A percentile compares a stretch with the other conserved stretches of the same genome.
Conservation (phyloP, 2,113 vertebrate species). For the Donacobius atricapilla region DNA sequence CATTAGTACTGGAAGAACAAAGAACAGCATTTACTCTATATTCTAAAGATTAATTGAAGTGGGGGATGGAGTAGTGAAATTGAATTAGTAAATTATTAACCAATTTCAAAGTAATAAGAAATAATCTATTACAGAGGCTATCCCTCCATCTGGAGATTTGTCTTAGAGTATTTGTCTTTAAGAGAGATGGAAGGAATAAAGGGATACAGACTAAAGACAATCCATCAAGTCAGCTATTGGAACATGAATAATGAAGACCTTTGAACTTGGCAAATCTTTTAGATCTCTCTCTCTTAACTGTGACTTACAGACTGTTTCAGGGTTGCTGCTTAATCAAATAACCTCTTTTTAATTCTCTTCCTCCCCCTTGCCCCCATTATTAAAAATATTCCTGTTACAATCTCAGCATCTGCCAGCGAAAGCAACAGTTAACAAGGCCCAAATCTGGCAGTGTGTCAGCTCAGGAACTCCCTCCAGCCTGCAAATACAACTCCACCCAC, state of each 20-base stretch:
- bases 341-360: not conserved
- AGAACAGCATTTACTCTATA: constrained; percentile 52
- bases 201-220: not conserved
- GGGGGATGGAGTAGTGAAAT: constrained; percentile 25
- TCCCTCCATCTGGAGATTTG: constrained; percentile 21
- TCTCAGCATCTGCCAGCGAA: not conserved
- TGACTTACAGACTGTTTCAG: not conserved
- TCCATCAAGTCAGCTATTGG: constrained; percentile 38
- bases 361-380: not conserved
- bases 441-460: not conserved
- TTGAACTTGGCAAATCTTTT: constrained; percentile 39
- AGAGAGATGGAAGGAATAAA: constrained; percentile 6
- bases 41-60: constrained; percentile 51
- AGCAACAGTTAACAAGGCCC: constrained; percentile 9
- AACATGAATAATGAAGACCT: constrained; percentile 47
- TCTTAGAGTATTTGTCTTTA: constrained; percentile 48
- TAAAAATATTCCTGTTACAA: not conserved
- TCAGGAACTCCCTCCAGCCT: constrained; percentile 41
- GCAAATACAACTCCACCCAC: constrained; percentile 26
- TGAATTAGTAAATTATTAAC: constrained; percentile 66
- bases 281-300: not conserved
- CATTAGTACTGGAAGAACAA: constrained; percentile 40
- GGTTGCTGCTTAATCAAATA: constrained; percentile 1
- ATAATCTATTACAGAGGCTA: constrained; percentile 45
- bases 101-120: constrained; percentile 64